These are phyloP conservation scores for Tricholauxania praeusta DNA, from an alignment of 2,888 invertebrate genomes.

Conservation along the genomic window DNA sequence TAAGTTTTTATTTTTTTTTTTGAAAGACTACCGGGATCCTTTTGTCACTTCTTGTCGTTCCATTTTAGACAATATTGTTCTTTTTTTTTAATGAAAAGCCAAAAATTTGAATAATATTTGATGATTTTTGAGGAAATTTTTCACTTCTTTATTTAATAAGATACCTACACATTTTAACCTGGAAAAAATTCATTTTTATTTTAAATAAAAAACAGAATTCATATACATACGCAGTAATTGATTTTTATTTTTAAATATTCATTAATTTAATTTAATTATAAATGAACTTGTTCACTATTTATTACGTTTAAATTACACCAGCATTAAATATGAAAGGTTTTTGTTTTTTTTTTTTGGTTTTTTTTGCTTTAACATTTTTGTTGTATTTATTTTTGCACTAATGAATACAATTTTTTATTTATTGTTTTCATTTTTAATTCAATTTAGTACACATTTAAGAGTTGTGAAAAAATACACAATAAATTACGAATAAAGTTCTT, in stretches of 20 bases:
- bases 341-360: not conserved
- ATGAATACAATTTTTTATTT: conserved; percentile 1
- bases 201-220: conserved; percentile 51
- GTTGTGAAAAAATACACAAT: conserved; percentile 13
- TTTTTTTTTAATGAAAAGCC: too few relatives aligned
- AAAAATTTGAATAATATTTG: too few relatives aligned
- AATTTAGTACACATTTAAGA: conserved; percentile 17
- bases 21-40: too few relatives aligned
- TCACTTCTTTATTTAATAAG: too few relatives aligned
- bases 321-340: conserved; percentile 8
- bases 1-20: too few relatives aligned
- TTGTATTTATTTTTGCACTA: not conserved
- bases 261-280: conserved; percentile 8
- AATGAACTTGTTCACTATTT: conserved; percentile 10
- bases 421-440: conserved; percentile 19
- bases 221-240: conserved; percentile 51
- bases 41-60: too few relatives aligned
- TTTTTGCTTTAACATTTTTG: not conserved
- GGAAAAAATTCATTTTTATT: too few relatives aligned
- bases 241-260: conserved; percentile 38
- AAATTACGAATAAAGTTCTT: not conserved
- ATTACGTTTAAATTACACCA: conserved; percentile 35
- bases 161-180: too few relatives aligned
- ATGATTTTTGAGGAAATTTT: too few relatives aligned
- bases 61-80: too few relatives aligned